Evolutionary conservation across 2,113 vertebrate genomes (phyloP).

Genomic region (Sapayoa aenigma): DNA sequence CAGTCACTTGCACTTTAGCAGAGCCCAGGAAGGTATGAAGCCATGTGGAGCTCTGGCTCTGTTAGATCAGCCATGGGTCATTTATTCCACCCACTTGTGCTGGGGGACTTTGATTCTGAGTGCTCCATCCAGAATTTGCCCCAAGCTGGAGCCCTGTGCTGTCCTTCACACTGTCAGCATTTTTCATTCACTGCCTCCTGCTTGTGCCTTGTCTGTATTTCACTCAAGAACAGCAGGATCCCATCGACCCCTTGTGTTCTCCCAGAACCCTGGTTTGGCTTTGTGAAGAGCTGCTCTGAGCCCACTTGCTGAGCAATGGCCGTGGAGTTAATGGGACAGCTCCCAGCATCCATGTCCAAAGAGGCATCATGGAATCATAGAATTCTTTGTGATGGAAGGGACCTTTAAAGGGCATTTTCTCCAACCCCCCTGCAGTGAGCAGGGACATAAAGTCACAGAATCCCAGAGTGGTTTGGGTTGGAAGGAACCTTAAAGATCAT

Average conservation of each 20-base stretch:
- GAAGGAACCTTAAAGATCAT: neutral
- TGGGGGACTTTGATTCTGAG: neutral
- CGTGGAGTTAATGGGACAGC: neutral
- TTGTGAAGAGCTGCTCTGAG: neutral
- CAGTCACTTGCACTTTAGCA: neutral
- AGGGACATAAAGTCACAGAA: neutral
- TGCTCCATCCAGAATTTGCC: neutral
- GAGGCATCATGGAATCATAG: neutral
- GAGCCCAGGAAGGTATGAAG: neutral
- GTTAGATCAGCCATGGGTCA: neutral
- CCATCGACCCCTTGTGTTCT: neutral
- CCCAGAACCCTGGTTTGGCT: neutral
- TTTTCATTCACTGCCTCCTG: neutral
- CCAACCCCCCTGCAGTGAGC: neutral
- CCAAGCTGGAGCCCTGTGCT: neutral
- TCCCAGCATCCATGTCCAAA: fast-evolving
- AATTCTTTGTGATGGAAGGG: neutral
- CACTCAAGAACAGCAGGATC: neutral
- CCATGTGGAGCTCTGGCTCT: neutral
- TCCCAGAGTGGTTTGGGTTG: neutral
- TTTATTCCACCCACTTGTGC: neutral
- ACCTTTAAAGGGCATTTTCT: neutral
- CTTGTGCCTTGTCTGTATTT: neutral
- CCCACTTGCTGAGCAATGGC: neutral
- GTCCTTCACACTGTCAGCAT: neutral